Conservation (phyloP, 2,797 vertebrate genomes). For the Phrynocephalus guinanensis region DNA sequence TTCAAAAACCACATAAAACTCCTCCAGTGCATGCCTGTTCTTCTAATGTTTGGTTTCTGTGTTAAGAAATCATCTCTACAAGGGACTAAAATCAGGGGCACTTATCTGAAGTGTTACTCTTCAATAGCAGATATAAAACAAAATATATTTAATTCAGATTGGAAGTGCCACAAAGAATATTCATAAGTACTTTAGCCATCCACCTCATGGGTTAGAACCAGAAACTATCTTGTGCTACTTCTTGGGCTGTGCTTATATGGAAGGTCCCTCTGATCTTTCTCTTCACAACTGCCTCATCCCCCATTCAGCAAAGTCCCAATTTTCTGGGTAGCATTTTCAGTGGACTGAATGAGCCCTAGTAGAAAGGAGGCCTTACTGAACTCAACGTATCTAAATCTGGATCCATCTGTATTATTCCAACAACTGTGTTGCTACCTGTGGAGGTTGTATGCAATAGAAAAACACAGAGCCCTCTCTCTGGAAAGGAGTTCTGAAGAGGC, state of each 20-base stretch:
- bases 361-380: background rate
- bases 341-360: too few relatives aligned
- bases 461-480: background rate
- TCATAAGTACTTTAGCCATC: background rate
- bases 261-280: background rate
- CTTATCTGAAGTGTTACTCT: background rate
- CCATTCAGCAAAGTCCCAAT: background rate
- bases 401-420: background rate
- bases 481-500: background rate
- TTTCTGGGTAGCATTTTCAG: background rate
- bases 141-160: background rate
- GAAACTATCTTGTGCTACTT: background rate
- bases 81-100: background rate
- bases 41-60: background rate
- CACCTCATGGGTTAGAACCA: background rate
- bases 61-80: background rate
- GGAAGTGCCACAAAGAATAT: background rate
- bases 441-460: background rate
- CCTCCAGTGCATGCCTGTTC: background rate
- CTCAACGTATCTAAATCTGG: background rate
- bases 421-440: background rate
- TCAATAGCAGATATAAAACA: background rate
- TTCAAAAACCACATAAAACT: background rate
- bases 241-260: background rate
- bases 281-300: background rate